Percentiles rank a stretch among this genome's conserved stretches.
Conservation (phyloP, 2,888 invertebrate genomes). For the Incurvaria masculella region DNA sequence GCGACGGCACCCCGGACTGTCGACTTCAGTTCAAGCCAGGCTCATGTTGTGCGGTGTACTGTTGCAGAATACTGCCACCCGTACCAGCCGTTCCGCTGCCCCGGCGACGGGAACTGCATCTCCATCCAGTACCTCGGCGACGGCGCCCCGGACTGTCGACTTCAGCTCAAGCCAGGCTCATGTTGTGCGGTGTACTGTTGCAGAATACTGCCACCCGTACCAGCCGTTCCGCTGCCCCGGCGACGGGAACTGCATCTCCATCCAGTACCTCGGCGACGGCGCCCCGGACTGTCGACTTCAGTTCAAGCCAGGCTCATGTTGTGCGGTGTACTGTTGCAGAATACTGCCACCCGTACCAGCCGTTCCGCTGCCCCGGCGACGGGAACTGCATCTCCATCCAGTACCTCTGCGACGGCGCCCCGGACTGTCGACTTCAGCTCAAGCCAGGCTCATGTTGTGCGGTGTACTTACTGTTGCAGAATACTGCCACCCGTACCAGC, state of each 20-base stretch:
- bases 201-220: no score
- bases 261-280: neutral
- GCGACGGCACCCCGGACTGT: neutral
- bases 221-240: no score
- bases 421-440: no score
- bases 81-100: constrained; percentile 86
- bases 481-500: no score
- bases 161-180: no score
- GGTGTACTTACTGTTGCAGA: no score
- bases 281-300: constrained; percentile 60
- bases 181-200: no score
- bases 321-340: constrained; percentile 28
- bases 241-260: no score
- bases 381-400: constrained; percentile 95
- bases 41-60: neutral
- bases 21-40: neutral
- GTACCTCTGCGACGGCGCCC: constrained; percentile 88
- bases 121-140: constrained; percentile 86
- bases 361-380: constrained; percentile 93
- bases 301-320: neutral
- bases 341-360: constrained; percentile 90
- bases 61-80: constrained; percentile 60
- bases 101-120: constrained; percentile 78
- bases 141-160: no score
- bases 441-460: no score